These are phyloP conservation scores for Florisuga fusca DNA, from an alignment of 2,797 vertebrate genomes.

Conservation along the genomic window DNA sequence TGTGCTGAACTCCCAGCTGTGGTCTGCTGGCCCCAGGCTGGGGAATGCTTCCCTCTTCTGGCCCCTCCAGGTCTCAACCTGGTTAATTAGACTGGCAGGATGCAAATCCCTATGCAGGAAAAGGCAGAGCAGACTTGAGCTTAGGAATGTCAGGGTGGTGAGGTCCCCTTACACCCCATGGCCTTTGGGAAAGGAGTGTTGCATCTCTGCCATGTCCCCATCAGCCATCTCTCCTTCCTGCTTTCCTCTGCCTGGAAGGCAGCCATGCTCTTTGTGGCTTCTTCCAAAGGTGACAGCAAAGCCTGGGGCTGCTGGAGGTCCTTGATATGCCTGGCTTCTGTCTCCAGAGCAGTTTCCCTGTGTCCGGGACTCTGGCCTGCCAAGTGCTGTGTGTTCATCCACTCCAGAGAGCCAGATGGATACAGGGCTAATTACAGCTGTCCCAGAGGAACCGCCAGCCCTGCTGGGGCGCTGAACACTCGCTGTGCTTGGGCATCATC, in stretches of 20 bases:
- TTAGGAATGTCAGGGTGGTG: background rate
- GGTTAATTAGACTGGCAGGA: background rate
- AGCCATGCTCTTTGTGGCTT: background rate
- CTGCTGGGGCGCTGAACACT: background rate
- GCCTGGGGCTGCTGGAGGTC: background rate
- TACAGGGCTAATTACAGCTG: background rate
- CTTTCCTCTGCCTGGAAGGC: background rate
- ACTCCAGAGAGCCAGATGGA: accelerated
- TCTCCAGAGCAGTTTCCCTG: background rate
- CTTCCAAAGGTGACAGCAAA: background rate
- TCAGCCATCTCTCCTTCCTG: background rate
- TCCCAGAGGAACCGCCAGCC: background rate
- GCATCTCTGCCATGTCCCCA: background rate
- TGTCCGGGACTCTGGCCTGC: background rate
- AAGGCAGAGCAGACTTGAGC: background rate
- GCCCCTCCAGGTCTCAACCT: background rate
- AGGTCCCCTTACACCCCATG: background rate
- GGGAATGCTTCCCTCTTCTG: background rate
- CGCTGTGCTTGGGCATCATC: background rate
- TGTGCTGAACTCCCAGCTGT: background rate
- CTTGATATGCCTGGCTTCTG: background rate
- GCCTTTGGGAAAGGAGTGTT: background rate
- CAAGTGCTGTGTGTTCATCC: background rate
- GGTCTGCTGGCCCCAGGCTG: background rate
- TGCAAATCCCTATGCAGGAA: background rate